Evolutionary conservation across 2,888 invertebrate species (phyloP).

Genomic region (Luperina testacea): DNA sequence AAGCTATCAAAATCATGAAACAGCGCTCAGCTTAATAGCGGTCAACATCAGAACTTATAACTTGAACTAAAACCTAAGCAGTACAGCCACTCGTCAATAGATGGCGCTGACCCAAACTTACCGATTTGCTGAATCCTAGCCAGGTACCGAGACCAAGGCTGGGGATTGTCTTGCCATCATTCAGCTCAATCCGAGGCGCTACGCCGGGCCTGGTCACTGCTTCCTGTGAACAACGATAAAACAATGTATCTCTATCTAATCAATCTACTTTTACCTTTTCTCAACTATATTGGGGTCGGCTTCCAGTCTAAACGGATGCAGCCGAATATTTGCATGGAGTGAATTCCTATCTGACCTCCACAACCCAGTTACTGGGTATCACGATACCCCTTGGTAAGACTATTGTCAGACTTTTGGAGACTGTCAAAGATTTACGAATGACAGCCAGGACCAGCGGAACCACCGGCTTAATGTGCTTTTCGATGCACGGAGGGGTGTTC

Average conservation of each 20-base stretch:
- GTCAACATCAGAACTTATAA: neutral
- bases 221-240: conserved; percentile 28
- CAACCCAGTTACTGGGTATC: neutral
- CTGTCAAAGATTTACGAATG: neutral
- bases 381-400: neutral
- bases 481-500: too few relatives aligned
- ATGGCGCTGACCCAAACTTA: conserved; percentile 71
- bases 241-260: neutral
- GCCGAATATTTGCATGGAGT: neutral
- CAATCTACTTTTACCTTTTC: neutral
- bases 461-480: too few relatives aligned
- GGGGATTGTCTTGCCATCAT: conserved; percentile 91
- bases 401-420: neutral
- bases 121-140: conserved; percentile 80
- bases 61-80: neutral
- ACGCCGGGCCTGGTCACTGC: conserved; percentile 57
- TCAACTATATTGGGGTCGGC: neutral
- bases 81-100: conserved; percentile 39
- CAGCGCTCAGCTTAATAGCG: neutral
- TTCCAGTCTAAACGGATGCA: neutral
- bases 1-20: too few relatives aligned
- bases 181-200: conserved; percentile 86
- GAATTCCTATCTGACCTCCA: neutral
- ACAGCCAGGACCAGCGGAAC: neutral
- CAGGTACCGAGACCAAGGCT: conserved; percentile 92